Conservation (phyloP, 2,797 vertebrate species). For the Sarcophilus harrisii region DNA sequence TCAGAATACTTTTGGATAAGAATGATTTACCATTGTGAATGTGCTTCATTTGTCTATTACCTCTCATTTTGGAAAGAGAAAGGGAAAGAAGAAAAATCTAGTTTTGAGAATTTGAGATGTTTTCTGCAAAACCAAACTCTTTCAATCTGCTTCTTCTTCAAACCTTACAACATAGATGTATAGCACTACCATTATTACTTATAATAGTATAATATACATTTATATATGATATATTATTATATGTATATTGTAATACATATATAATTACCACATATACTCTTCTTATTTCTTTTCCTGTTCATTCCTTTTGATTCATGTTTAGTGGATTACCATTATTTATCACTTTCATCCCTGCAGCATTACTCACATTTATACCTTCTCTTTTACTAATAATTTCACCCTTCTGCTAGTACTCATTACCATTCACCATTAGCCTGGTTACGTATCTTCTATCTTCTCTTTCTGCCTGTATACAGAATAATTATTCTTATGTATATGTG, state of each 20-base stretch:
- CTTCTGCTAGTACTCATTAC: neutral
- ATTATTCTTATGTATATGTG: neutral
- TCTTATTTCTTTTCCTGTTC: neutral
- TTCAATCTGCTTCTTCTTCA: conserved; percentile 10
- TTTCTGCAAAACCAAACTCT: too few species aligned
- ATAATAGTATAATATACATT: neutral
- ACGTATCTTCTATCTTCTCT: neutral
- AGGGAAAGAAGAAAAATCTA: too few species aligned
- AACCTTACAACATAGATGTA: neutral
- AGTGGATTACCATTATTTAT: too few species aligned
- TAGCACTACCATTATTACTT: neutral
- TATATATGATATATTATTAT: too few species aligned
- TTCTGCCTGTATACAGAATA: neutral
- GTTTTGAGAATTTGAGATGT: too few species aligned
- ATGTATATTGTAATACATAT: too few species aligned
- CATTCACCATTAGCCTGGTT: neutral
- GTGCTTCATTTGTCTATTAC: neutral
- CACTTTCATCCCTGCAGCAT: too few species aligned
- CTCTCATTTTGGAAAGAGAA: too few species aligned
- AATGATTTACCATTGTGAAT: neutral
- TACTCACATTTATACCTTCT: too few species aligned
- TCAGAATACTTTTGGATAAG: neutral
- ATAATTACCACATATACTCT: too few species aligned
- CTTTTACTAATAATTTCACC: neutral
- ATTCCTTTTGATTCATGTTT: too few species aligned